Evolutionary conservation across 2,888 invertebrate species (phyloP).

Genomic region (Ectemnius cavifrons): DNA sequence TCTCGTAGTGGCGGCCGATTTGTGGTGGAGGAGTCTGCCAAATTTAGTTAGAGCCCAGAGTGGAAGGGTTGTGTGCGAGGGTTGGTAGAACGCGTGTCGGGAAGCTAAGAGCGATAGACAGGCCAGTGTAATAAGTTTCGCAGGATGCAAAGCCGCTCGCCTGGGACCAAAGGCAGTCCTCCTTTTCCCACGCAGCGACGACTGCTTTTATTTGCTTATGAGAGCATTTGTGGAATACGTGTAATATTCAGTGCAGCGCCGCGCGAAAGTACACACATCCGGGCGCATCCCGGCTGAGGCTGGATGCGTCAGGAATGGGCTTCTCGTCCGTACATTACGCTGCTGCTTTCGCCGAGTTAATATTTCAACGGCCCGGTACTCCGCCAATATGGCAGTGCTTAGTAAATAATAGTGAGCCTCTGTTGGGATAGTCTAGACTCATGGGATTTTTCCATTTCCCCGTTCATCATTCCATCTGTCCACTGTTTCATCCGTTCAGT

Average conservation of each 20-base stretch:
- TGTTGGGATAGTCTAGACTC: no score
- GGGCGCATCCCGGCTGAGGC: constrained; percentile 8
- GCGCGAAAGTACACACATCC: constrained; percentile 9
- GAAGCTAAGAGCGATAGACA: constrained; percentile 16
- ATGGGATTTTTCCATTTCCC: no score
- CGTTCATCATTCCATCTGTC: neutral
- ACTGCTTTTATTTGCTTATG: constrained; percentile 44
- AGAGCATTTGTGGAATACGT: constrained; percentile 11
- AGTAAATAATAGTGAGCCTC: neutral
- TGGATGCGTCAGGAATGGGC: constrained; percentile 1
- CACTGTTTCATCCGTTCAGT: neutral
- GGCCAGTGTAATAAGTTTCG: constrained; percentile 28
- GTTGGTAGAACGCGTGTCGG: neutral
- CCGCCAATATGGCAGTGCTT: neutral
- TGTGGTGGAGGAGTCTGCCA: constrained; percentile 8
- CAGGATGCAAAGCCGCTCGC: neutral
- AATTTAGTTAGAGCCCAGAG: neutral
- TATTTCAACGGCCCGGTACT: neutral
- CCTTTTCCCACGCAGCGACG: constrained; percentile 37
- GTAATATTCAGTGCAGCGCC: constrained; percentile 11
- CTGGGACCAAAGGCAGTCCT: constrained; percentile 21
- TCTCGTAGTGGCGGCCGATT: neutral
- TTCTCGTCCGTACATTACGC: constrained; percentile 1
- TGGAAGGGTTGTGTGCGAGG: neutral
- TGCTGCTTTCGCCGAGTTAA: constrained; percentile 4